Conservation (phyloP, 2,113 vertebrate species). For the Petrocephalus microphthalmus region DNA sequence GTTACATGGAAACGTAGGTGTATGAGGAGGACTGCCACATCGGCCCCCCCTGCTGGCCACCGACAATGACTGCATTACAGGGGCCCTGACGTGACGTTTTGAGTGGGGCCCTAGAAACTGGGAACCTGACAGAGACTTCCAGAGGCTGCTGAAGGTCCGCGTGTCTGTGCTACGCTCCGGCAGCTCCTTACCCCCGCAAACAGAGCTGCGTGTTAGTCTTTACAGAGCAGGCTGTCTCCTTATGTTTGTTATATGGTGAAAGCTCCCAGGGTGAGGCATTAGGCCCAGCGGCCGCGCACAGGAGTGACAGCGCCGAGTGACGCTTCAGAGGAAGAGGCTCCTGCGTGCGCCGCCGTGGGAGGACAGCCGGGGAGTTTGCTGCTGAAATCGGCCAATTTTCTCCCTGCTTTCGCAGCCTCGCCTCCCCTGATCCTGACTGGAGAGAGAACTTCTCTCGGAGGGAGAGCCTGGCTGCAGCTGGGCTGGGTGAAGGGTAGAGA, state of each 20-base stretch:
- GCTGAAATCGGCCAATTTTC: not conserved
- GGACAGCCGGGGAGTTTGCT: not conserved
- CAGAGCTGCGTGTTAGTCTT: not conserved
- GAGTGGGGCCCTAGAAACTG: not conserved
- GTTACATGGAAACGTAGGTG: not conserved
- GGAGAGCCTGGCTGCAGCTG: not conserved
- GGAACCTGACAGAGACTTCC: not conserved
- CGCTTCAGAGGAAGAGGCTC: not conserved
- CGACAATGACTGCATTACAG: not conserved
- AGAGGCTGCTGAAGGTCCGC: not conserved
- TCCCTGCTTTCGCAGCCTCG: not conserved
- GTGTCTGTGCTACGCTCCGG: not conserved
- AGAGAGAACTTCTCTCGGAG: not conserved
- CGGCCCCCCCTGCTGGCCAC: not conserved
- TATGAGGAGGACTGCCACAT: not conserved
- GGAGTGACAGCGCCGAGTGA: not conserved
- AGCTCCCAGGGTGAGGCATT: not conserved
- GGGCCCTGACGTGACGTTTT: not conserved
- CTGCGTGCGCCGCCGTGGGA: not conserved
- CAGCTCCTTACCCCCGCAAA: not conserved
- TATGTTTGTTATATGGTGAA: not conserved
- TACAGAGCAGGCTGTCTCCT: not conserved
- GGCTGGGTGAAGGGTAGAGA: not conserved
- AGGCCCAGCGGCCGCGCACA: not conserved
- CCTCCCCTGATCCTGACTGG: not conserved